These are phyloP conservation scores for Drosophila prostipennis DNA, from an alignment of 2,888 invertebrate species.

Conservation along the genomic window DNA sequence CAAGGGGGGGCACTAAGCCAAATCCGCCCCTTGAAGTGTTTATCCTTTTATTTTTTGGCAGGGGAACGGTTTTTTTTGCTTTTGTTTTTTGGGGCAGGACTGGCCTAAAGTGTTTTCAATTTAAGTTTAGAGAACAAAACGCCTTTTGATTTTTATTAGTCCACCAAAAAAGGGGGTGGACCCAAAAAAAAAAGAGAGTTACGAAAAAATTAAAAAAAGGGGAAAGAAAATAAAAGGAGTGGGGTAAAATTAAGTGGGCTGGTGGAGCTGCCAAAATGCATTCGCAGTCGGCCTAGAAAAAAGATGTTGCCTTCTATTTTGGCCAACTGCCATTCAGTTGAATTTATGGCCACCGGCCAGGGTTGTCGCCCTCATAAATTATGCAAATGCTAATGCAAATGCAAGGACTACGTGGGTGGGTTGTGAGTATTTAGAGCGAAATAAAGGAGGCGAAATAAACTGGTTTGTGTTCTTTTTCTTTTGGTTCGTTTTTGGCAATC, in stretches of 20 bases:
- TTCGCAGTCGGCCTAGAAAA: slow-evolving; percentile 24
- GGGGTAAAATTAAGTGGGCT: slow-evolving; percentile 13
- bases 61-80: neutral
- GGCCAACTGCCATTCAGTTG: slow-evolving; percentile 46
- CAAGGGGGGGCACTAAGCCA: slow-evolving; percentile 59
- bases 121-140: slow-evolving; percentile 84
- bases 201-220: neutral
- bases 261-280: slow-evolving; percentile 37
- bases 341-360: slow-evolving; percentile 60
- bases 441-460: neutral
- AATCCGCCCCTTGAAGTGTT: slow-evolving; percentile 81
- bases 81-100: slow-evolving; percentile 25
- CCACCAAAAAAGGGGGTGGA: slow-evolving; percentile 14
- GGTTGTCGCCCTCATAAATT: slow-evolving; percentile 74
- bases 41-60: slow-evolving; percentile 66
- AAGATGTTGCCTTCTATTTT: slow-evolving; percentile 19
- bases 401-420: slow-evolving; percentile 7
- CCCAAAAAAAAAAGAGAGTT: neutral
- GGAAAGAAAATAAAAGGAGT: too few species aligned
- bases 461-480: neutral
- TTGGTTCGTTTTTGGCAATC: slow-evolving; percentile 54
- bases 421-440: slow-evolving; percentile 2
- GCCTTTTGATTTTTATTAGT: slow-evolving; percentile 81
- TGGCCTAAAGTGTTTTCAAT: slow-evolving; percentile 84
- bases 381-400: slow-evolving; percentile 56